Conservation (phyloP, 2,797 vertebrate genomes). For the Smutsia temminckii region DNA sequence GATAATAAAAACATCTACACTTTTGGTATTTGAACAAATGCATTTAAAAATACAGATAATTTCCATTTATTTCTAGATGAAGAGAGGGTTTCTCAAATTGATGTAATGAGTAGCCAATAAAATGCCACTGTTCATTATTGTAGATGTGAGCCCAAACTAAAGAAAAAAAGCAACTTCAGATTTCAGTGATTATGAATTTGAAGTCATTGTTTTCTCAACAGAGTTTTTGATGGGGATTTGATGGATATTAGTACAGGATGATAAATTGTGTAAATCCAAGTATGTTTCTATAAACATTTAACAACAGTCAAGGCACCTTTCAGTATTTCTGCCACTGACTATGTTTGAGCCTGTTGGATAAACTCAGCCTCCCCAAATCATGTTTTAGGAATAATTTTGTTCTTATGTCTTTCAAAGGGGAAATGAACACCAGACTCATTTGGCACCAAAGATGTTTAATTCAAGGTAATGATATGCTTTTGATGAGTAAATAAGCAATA, state of each 20-base stretch:
- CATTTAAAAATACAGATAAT: conserved; percentile 14
- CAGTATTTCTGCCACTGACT: neutral
- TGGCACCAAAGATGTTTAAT: neutral
- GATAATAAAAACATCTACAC: neutral
- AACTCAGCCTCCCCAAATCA: neutral
- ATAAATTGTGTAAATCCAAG: neutral
- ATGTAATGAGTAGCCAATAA: neutral
- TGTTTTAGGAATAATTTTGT: neutral
- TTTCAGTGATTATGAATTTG: neutral
- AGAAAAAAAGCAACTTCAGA: neutral
- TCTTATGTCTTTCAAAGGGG: neutral
- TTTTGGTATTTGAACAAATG: neutral
- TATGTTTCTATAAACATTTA: neutral
- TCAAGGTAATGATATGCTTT: neutral
- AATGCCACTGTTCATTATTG: neutral
- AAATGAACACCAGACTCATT: neutral
- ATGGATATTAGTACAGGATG: neutral
- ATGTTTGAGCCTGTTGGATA: neutral
- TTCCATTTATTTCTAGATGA: neutral
- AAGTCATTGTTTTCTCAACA: neutral
- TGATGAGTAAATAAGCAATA: neutral
- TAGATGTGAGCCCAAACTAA: neutral
- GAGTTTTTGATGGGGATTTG: neutral
- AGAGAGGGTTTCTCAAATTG: neutral
- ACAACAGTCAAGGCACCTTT: neutral